Evolutionary conservation across 2,888 invertebrate genomes (phyloP).

Genomic region (Antheraea assamensis): DNA sequence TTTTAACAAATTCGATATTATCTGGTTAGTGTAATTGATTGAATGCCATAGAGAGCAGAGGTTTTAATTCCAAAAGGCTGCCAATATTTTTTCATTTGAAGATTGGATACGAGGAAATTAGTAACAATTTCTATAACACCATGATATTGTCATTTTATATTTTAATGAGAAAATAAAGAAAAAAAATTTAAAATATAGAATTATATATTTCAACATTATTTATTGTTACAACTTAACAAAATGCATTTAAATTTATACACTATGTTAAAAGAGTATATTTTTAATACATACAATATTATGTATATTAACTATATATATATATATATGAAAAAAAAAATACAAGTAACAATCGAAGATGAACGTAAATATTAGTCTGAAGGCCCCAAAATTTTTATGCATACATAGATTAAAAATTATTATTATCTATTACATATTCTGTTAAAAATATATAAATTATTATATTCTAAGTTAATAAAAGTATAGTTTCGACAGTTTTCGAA

Average conservation of each 20-base stretch:
- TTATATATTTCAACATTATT: constrained; percentile 67
- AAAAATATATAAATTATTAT: not conserved
- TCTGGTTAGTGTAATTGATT: no score
- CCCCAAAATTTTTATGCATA: not conserved
- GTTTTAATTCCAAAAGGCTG: no score
- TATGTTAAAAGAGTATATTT: not conserved
- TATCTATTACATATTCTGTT: not conserved
- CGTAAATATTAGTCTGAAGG: not conserved
- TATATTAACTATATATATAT: not conserved
- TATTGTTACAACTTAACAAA: constrained; percentile 68
- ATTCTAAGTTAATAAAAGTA: not conserved
- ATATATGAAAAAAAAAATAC: not conserved
- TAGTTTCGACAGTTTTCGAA: not conserved
- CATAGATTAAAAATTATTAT: not conserved
- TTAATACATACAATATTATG: no score
- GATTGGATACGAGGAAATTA: no score
- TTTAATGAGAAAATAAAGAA: not conserved
- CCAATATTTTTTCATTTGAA: not conserved
- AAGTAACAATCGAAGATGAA: not conserved
- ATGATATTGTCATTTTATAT: not conserved
- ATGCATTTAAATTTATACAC: constrained; percentile 56
- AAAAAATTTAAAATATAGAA: constrained; percentile 33
- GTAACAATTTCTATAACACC: not conserved
- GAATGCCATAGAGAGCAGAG: no score
- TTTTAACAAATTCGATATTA: no score